Percentiles rank a stretch among this genome's conserved stretches.
These are phyloP conservation scores for Synergus itoensis DNA, from an alignment of 2,888 invertebrate genomes.

Conservation along the genomic window DNA sequence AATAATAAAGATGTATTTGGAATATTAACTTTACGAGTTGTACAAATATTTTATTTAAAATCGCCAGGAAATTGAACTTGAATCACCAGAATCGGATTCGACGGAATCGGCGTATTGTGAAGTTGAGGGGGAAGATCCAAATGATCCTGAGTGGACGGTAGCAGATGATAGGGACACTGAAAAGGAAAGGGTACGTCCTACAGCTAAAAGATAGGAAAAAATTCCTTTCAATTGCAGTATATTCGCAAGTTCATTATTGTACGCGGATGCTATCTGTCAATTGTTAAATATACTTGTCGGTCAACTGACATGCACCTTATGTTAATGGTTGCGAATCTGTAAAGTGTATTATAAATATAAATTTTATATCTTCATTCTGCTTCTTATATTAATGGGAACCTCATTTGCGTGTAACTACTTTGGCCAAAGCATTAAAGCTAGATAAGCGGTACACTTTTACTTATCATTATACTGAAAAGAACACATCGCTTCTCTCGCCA, in stretches of 20 bases:
- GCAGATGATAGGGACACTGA: slow-evolving; percentile 77
- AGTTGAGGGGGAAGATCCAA: slow-evolving; percentile 85
- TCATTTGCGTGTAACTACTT: slow-evolving; percentile 54
- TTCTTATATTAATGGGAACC: slow-evolving; percentile 55
- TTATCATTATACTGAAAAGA: slow-evolving; percentile 24
- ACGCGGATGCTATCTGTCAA: slow-evolving; percentile 66
- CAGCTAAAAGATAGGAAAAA: slow-evolving; percentile 76
- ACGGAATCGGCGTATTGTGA: slow-evolving; percentile 83
- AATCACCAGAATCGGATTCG: slow-evolving; percentile 78
- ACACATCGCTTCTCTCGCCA: slow-evolving; percentile 19
- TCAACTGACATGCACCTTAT: slow-evolving; percentile 76
- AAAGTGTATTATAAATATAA: slow-evolving; percentile 78
- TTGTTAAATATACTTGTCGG: slow-evolving; percentile 76
- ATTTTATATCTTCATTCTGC: slow-evolving; percentile 77
- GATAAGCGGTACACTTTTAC: slow-evolving; percentile 37
- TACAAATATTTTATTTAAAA: slow-evolving; percentile 40
- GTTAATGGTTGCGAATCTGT: slow-evolving; percentile 77
- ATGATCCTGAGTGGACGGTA: slow-evolving; percentile 91
- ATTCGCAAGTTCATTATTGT: slow-evolving; percentile 49
- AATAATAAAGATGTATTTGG: no score
- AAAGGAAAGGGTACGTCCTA: slow-evolving; percentile 76
- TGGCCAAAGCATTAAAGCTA: slow-evolving; percentile 39
- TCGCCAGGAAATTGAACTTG: slow-evolving; percentile 78
- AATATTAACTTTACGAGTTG: neutral
- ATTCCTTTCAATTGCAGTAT: slow-evolving; percentile 61